These are phyloP conservation scores for Ferrisia virgata DNA, from an alignment of 2,888 invertebrate species.

Conservation along the genomic window DNA sequence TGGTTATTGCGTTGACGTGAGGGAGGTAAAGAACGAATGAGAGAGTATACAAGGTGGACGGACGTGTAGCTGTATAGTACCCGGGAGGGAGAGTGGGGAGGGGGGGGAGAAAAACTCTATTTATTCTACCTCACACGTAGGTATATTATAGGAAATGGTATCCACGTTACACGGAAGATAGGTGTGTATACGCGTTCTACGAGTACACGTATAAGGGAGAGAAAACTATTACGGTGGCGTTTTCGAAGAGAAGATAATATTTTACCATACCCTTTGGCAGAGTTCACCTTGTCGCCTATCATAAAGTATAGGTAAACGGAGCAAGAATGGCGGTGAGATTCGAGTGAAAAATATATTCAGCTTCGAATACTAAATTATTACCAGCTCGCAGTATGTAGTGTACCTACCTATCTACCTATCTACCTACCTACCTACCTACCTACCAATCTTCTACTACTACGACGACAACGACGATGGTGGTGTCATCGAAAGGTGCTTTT, in stretches of 20 bases:
- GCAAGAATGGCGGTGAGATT: background rate
- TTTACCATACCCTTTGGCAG: slow-evolving; percentile 33
- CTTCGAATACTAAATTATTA: slow-evolving; percentile 42
- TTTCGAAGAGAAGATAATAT: slow-evolving; percentile 14
- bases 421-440: background rate
- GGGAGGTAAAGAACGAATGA: too few relatives aligned
- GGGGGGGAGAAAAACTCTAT: background rate
- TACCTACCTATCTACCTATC: too few relatives aligned
- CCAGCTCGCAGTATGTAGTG: background rate
- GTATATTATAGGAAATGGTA: background rate
- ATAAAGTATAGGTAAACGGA: background rate
- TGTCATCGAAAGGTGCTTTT: background rate
- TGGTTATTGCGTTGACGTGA: slow-evolving; percentile 2
- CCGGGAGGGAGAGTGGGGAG: background rate
- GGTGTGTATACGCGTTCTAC: too few relatives aligned
- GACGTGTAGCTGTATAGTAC: too few relatives aligned
- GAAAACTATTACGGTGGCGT: background rate
- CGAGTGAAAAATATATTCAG: slow-evolving; percentile 31
- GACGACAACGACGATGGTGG: background rate
- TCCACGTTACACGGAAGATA: background rate
- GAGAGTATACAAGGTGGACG: too few relatives aligned
- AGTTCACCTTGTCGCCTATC: slow-evolving; percentile 16
- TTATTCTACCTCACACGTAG: background rate
- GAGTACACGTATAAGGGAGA: background rate
- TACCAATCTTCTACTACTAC: background rate